Percentiles rank a stretch among this genome's conserved stretches.
Conservation (phyloP, 2,113 vertebrate species). For the Himantopus leucocephalus region DNA sequence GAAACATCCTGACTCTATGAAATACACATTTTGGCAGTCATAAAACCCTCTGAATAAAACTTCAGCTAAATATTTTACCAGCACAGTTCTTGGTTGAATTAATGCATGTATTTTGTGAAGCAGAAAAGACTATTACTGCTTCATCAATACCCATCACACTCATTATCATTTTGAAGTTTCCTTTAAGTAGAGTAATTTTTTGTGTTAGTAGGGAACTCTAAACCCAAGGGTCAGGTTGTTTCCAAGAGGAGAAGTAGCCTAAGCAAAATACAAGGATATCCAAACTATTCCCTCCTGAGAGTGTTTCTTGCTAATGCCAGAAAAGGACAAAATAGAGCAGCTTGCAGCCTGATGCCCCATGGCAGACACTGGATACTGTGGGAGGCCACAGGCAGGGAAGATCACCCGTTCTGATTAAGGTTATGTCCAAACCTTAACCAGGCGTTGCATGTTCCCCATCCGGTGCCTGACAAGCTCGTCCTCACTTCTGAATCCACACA, state of each 20-base stretch:
- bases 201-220: not conserved
- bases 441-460: not conserved
- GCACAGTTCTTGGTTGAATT: not conserved
- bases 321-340: not conserved
- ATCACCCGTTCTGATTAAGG: rapidly evolving
- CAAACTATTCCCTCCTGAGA: not conserved
- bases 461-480: not conserved
- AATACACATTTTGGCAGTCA: slow-evolving; percentile 36
- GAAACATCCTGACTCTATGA: slow-evolving; percentile 7
- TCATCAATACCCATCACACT: slow-evolving; percentile 20
- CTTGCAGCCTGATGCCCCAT: not conserved
- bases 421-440: not conserved
- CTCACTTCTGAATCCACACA: not conserved
- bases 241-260: not conserved
- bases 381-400: not conserved
- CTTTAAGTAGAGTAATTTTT: not conserved
- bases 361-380: not conserved
- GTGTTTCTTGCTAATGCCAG: not conserved
- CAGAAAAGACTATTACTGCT: slow-evolving; percentile 9
- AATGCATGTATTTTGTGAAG: slow-evolving; percentile 21
- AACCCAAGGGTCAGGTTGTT: not conserved
- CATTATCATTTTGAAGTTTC: slow-evolving; percentile 7
- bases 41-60: slow-evolving; percentile 54
- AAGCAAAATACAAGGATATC: not conserved
- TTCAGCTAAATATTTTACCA: slow-evolving; percentile 15